phyloP scores from a whole-genome alignment of 2,797 vertebrate species.

The Lithobates sylvaticus region DNA sequence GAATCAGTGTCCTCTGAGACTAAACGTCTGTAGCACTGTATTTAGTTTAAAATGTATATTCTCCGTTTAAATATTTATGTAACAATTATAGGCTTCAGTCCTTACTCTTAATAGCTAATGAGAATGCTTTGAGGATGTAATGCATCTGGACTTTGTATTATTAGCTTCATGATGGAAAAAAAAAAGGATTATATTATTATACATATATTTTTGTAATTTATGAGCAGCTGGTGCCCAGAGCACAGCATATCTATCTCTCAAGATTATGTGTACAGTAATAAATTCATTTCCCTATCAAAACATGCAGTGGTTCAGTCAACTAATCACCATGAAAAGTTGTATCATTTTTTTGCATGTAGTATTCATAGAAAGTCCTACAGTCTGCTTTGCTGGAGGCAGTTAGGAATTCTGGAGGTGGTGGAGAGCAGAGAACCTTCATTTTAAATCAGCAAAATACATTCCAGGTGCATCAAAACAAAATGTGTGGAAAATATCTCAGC shows the following conservation, averaged over 20 bases:
- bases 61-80: constrained; percentile 80
- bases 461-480: too few relatives aligned
- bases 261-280: too few relatives aligned
- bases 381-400: too few relatives aligned
- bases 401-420: too few relatives aligned
- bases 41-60: constrained; percentile 70
- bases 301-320: background rate
- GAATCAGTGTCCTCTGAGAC: constrained; percentile 72
- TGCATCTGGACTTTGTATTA: constrained; percentile 68
- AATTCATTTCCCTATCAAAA: background rate
- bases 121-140: constrained; percentile 68
- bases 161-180: constrained; percentile 25
- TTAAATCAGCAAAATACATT: too few relatives aligned
- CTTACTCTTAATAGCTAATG: constrained; percentile 65
- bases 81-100: constrained; percentile 72
- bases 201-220: background rate
- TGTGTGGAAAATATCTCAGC: too few relatives aligned
- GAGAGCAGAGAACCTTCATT: too few relatives aligned
- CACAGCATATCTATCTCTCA: too few relatives aligned
- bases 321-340: too few relatives aligned
- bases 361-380: too few relatives aligned
- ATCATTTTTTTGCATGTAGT: too few relatives aligned
- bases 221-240: background rate
- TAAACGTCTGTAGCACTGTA: constrained; percentile 64
- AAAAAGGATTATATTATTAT: background rate